A percentile compares a stretch with the other conserved stretches of the same genome.
Evolutionary conservation across 2,888 invertebrate genomes (phyloP).

Genomic region (Plagiodera versicolora): DNA sequence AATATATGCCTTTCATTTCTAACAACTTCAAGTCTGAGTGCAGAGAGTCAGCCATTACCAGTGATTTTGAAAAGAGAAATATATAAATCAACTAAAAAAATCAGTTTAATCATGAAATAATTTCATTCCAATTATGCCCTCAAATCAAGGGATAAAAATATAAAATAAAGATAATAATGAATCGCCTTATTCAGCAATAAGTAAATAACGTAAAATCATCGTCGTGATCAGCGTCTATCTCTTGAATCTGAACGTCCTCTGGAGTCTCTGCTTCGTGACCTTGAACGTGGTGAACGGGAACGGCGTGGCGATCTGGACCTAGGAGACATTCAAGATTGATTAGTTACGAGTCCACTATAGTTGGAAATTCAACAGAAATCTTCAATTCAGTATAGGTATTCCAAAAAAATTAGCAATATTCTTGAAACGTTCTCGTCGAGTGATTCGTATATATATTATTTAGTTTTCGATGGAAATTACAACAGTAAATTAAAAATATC

Average conservation of each 20-base stretch:
- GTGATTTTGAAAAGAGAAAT: no score
- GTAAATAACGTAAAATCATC: background rate
- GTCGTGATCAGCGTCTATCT: constrained; percentile 56
- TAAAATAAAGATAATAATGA: background rate
- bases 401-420: background rate
- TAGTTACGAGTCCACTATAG: background rate
- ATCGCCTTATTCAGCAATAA: background rate
- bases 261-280: constrained; percentile 61
- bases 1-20: no score
- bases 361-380: background rate
- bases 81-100: background rate
- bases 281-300: constrained; percentile 49
- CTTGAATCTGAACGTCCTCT: constrained; percentile 62
- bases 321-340: constrained; percentile 34
- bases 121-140: no score
- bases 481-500: no score
- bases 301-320: constrained; percentile 55
- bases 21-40: no score
- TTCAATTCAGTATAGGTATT: background rate
- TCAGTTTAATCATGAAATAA: background rate
- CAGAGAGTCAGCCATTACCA: no score
- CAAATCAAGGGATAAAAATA: no score
- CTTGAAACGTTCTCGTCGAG: background rate
- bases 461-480: no score
- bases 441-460: background rate